Evolutionary conservation across 2,113 vertebrate species (phyloP), one percentile per base, ranked within the genome.

Genomic region (Hystrix cristata): DNA sequence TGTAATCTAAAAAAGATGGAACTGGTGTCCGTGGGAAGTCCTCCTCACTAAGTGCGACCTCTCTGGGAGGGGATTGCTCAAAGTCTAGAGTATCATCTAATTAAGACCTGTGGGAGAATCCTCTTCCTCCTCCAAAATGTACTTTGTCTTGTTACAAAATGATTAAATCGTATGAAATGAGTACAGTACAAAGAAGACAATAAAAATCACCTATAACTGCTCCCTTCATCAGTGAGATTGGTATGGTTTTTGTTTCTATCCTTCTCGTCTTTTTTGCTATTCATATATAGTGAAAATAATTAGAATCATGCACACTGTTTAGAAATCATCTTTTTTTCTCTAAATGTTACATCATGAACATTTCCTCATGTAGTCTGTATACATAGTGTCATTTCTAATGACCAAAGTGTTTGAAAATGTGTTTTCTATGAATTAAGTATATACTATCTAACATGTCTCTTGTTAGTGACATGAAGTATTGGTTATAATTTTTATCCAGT

Each of bases 91-190:
- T 95, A 96, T 79, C 89, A 10, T 92, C 96, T 98, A 98, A 98
- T 98, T 97, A 98, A 98, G 95, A 97, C 97, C 98, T 98, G 25
- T 10, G 98, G 97, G 97, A 98, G 67, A 97, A 80, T 46, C 53
- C 25, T 87, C 0, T 80, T 94, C 81, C 92, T 96, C 86, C 95
- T 82, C 65, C 90, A 31, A 3, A 86, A 65, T 94, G 90, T 93
- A 27, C 84, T 19, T 29, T 51, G 55, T 67, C 78, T 91, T 91
- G 59, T 51, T 93, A 65, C 53, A 91, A 84, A 97, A 90, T 34
- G 19, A 67, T 67, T 80, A 92, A 83, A 65, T 57, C 78, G 72
- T 23, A 38, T 79, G 14, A 71, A 93, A 89, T 29, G 5, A 43
- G 16, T 25, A 15, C 15, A 19, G 31, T 21, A 51, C 43, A 65